Evolutionary conservation across 1,140 invertebrate genomes (phyloP), one percentile per base, ranked within the genome.

Genomic region (Drosophila pandora): DNA sequence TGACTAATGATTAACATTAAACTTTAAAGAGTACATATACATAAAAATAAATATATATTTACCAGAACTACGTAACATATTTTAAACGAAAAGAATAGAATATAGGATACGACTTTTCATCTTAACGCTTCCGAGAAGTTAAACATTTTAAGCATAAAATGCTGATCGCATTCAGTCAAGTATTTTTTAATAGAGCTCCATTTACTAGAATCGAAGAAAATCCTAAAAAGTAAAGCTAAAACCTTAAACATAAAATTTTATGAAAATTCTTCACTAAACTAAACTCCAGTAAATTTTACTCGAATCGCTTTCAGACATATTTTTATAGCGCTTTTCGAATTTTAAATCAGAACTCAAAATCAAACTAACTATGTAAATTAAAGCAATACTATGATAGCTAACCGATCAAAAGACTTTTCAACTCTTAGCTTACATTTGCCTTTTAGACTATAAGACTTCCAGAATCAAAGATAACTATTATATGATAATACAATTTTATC

Each of bases 351-450:
- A 73, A 75, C 56, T 43, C 47, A 57, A 68, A 48, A 45, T 55
- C 34, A 23, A 76, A 43, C 71, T 60, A 32, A 74, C 34, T 37
- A 69, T 80, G 70, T 77, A 87, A 78, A 83, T 65, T 83, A 82
- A 81, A 83, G 48, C 69, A 83, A 83, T 79, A 83, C 75, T 83
- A 79, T 56, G 57, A 83, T 82, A 82, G 64, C 60, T 77, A 77
- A 82, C 43, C 59, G 59, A 76, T 67, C 68, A 61, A 79, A 88
- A 88, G 83, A 88, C 83, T 88, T 83, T 88, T 82, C 76, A 76
- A 79, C 53, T 83, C 64, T 88, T 88, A 88, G 83, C 83, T 88
- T 88, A 88, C 76, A 88, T 85, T 85, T 87, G 83, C 83, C 83
- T 88, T 88, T 52, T 88, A 88, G 83, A 52, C 30, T 5, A 85